A percentile compares a stretch with the other conserved stretches of the same genome.
These are phyloP conservation scores for Pseudocheirus occidentalis DNA, from an alignment of 2,797 vertebrate species.

Conservation along the genomic window DNA sequence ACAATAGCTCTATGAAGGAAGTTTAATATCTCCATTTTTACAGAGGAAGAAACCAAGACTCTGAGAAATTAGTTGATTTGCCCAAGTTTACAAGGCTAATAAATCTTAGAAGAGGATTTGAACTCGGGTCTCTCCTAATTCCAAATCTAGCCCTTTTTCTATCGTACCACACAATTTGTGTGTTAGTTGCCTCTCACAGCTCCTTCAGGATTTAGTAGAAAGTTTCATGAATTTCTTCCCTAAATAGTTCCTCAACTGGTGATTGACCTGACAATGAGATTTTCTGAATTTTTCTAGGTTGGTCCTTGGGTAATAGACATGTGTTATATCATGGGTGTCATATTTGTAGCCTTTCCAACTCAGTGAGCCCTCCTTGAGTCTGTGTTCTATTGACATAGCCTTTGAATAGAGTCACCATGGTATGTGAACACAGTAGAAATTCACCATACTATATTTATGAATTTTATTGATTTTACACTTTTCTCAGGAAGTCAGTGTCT, in stretches of 20 bases:
- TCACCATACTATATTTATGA: not conserved
- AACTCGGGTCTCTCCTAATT: not conserved
- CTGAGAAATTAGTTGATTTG: not conserved
- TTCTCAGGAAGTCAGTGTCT: not conserved
- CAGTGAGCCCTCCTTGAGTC: not conserved
- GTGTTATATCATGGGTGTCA: not conserved
- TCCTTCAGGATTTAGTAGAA: not conserved
- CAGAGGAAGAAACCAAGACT: not conserved
- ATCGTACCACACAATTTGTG: not conserved
- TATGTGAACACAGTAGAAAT: slow-evolving; percentile 1
- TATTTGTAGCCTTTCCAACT: not conserved
- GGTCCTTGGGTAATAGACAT: not conserved
- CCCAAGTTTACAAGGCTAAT: not conserved
- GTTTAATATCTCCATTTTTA: not conserved
- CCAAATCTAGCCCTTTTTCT: not conserved
- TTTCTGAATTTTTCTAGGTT: not conserved
- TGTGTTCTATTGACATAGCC: not conserved
- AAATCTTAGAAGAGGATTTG: not conserved
- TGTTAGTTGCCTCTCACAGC: not conserved
- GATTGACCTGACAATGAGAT: not conserved
- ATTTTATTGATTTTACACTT: slow-evolving; percentile 14
- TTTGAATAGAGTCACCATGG: not conserved
- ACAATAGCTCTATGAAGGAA: not conserved
- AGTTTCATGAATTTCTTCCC: not conserved
- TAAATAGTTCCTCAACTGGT: not conserved